Evolutionary conservation across 2,888 invertebrate species (phyloP).

Genomic region (Phortica okadai): DNA sequence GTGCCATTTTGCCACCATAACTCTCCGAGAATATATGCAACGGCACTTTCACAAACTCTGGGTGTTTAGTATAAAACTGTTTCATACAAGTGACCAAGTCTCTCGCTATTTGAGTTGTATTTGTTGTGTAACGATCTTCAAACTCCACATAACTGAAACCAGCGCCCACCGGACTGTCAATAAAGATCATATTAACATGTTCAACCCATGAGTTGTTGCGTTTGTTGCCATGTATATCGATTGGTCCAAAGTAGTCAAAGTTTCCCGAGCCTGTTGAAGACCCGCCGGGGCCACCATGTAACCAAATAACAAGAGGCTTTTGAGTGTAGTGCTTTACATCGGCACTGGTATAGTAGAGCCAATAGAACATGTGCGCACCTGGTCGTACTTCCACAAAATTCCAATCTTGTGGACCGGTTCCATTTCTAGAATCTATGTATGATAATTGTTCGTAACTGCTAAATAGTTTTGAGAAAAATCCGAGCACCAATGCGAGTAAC

Average conservation of each 20-base stretch:
- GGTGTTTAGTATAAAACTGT: slow-evolving; percentile 81
- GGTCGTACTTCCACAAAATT: slow-evolving; percentile 84
- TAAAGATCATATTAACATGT: slow-evolving; percentile 87
- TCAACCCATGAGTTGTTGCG: slow-evolving; percentile 86
- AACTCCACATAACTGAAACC: slow-evolving; percentile 88
- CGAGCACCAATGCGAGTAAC: too few relatives aligned
- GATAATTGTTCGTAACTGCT: too few relatives aligned
- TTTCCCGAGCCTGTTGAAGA: slow-evolving; percentile 89
- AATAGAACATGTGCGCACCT: slow-evolving; percentile 89
- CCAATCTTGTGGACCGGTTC: slow-evolving; percentile 83
- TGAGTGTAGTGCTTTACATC: slow-evolving; percentile 79
- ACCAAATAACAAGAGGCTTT: slow-evolving; percentile 87
- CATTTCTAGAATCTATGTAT: slow-evolving; percentile 56
- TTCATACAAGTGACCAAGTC: slow-evolving; percentile 86
- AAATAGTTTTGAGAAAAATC: too few relatives aligned
- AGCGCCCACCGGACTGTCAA: slow-evolving; percentile 93
- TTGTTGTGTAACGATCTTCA: slow-evolving; percentile 76
- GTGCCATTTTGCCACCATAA: slow-evolving; percentile 94
- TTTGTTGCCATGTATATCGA: slow-evolving; percentile 81
- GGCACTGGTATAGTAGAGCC: slow-evolving; percentile 87
- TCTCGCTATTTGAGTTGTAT: slow-evolving; percentile 81
- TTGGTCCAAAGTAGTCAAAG: slow-evolving; percentile 88
- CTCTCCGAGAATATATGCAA: slow-evolving; percentile 92
- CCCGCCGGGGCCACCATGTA: slow-evolving; percentile 90
- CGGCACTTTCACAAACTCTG: slow-evolving; percentile 83